Conservation (phyloP, 2,888 invertebrate genomes). For the Caenorhabditis sinica region DNA sequence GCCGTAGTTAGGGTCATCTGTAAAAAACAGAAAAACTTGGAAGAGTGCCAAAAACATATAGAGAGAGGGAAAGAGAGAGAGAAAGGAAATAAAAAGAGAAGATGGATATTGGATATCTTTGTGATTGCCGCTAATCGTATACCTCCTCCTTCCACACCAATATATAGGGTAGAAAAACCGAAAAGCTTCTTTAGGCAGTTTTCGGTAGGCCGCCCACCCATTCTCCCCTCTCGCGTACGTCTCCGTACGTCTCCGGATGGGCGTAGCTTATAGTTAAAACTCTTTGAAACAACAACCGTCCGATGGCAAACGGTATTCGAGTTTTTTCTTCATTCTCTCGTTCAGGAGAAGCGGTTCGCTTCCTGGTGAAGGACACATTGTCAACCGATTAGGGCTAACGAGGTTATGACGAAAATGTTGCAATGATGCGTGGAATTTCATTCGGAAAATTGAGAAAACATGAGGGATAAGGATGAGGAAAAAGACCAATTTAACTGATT, state of each 20-base stretch:
- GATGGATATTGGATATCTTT: slow-evolving; percentile 47
- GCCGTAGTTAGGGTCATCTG: slow-evolving; percentile 79
- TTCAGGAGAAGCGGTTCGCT: slow-evolving; percentile 33
- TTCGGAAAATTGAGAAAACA: slow-evolving; percentile 14
- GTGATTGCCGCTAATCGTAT: slow-evolving; percentile 61
- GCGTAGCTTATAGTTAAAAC: slow-evolving; percentile 62
- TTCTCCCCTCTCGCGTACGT: not conserved
- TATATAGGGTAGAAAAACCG: slow-evolving; percentile 63
- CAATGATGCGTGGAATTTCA: slow-evolving; percentile 56
- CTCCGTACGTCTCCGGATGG: slow-evolving; percentile 27
- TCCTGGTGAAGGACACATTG: slow-evolving; percentile 25
- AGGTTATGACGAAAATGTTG: slow-evolving; percentile 65
- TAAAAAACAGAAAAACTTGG: slow-evolving; percentile 20
- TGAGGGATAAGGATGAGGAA: not conserved
- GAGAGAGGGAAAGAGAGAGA: not conserved
- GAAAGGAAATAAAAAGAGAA: slow-evolving; percentile 20
- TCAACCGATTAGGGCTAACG: slow-evolving; percentile 54
- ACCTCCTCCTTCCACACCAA: slow-evolving; percentile 39
- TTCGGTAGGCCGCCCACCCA: slow-evolving; percentile 38
- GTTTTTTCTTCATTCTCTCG: slow-evolving; percentile 50
- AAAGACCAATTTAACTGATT: slow-evolving; percentile 28
- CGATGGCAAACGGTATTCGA: slow-evolving; percentile 63
- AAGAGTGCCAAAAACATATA: slow-evolving; percentile 21
- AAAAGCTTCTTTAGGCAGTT: slow-evolving; percentile 57
- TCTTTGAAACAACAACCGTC: slow-evolving; percentile 52